These are phyloP conservation scores for Fissipunctia ypsillon DNA, from an alignment of 2,888 invertebrate genomes.

Conservation along the genomic window DNA sequence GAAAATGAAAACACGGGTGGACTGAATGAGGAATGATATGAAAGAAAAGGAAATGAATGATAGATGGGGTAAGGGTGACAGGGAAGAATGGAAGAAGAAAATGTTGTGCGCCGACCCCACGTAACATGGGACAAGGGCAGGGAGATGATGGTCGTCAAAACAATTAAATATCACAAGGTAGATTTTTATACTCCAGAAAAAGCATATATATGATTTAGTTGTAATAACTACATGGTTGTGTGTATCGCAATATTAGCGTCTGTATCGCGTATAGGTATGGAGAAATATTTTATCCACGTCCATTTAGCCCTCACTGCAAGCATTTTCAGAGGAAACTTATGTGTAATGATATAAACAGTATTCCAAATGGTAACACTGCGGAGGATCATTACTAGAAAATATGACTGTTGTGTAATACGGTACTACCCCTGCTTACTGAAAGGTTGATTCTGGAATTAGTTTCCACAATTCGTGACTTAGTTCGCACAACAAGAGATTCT, in stretches of 20 bases:
- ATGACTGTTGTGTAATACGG: background rate
- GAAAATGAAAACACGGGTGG: background rate
- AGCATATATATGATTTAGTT: background rate
- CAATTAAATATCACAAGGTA: background rate
- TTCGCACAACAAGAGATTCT: background rate
- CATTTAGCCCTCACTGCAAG: conserved; percentile 45
- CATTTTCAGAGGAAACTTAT: conserved; percentile 14
- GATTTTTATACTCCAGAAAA: background rate
- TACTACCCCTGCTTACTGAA: background rate
- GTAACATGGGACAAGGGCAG: background rate
- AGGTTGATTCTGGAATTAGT: background rate
- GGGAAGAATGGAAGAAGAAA: too few species aligned
- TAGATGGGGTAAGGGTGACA: background rate
- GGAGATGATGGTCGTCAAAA: background rate
- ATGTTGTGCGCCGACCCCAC: too few species aligned
- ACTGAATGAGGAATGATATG: background rate
- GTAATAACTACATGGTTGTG: conserved; percentile 2
- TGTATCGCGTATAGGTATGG: conserved; percentile 38
- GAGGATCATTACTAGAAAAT: background rate
- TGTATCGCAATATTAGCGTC: conserved; percentile 45
- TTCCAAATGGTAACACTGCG: too few species aligned
- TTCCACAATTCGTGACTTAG: background rate
- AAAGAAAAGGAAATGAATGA: background rate
- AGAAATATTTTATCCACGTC: conserved; percentile 49
- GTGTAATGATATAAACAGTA: background rate